A percentile compares a stretch with the other conserved stretches of the same genome.
Evolutionary conservation across 2,113 vertebrate genomes (phyloP).

Genomic region (Tor tambroides): DNA sequence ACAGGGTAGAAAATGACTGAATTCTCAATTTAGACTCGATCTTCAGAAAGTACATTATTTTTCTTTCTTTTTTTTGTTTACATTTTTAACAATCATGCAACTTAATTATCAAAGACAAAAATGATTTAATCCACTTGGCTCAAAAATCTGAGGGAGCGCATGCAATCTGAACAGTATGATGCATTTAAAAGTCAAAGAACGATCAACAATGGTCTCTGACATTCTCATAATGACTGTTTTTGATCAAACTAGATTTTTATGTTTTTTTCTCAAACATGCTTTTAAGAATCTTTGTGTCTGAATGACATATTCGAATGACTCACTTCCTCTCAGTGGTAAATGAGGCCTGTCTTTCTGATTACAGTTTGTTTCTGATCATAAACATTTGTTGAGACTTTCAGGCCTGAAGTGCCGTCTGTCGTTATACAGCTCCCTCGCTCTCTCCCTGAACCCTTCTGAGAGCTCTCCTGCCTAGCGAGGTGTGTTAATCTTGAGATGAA

Average conservation of each 20-base stretch:
- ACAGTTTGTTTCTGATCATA: slow-evolving; percentile 64
- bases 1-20: background rate
- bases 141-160: background rate
- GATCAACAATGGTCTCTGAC: background rate
- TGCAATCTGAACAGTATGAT: background rate
- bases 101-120: background rate
- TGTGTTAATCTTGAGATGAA: slow-evolving; percentile 55
- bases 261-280: slow-evolving; percentile 7
- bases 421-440: slow-evolving; percentile 9
- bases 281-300: slow-evolving; percentile 15
- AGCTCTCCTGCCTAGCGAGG: slow-evolving; percentile 20
- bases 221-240: slow-evolving; percentile 3
- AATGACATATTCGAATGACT: background rate
- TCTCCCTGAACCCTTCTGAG: slow-evolving; percentile 30
- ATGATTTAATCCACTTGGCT: background rate
- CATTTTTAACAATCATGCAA: background rate
- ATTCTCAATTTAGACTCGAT: background rate
- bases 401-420: slow-evolving; percentile 52
- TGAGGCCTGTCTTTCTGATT: slow-evolving; percentile 52
- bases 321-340: background rate
- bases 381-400: slow-evolving; percentile 54
- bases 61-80: background rate
- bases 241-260: background rate
- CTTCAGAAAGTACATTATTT: background rate
- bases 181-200: background rate